Conservation (phyloP, 2,888 invertebrate species). For the Blastobasis lacticolella region DNA sequence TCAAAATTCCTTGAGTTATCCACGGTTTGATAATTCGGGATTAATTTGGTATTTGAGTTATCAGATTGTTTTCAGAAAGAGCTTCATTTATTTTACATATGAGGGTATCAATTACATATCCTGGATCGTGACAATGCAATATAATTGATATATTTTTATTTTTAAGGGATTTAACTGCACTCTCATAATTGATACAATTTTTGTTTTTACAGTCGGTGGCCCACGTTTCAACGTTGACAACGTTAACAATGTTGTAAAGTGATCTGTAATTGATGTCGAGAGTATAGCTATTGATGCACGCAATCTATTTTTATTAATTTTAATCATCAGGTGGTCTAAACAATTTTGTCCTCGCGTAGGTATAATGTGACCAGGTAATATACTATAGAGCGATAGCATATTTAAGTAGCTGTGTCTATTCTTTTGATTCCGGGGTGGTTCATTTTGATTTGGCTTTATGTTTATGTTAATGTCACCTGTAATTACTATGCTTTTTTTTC, state of each 20-base stretch:
- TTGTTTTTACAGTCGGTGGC: not conserved
- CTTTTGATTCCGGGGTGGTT: slow-evolving; percentile 1
- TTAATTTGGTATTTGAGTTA: not conserved
- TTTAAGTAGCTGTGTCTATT: slow-evolving; percentile 6
- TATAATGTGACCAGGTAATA: slow-evolving; percentile 7
- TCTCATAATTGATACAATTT: not conserved
- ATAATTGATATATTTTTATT: slow-evolving; percentile 1
- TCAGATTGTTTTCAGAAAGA: slow-evolving; percentile 2
- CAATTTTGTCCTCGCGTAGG: slow-evolving; percentile 10
- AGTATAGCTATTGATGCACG: slow-evolving; percentile 4
- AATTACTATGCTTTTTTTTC: not conserved
- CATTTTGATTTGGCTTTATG: not conserved
- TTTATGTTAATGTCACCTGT: not conserved
- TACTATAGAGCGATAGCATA: slow-evolving; percentile 3
- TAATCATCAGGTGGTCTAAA: slow-evolving; percentile 7
- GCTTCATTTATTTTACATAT: not conserved
- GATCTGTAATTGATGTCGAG: slow-evolving; percentile 8
- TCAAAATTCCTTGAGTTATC: not conserved
- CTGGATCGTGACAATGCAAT: slow-evolving; percentile 2
- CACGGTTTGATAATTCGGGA: not conserved
- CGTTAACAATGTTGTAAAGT: not conserved
- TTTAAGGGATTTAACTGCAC: not conserved
- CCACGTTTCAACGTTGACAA: not conserved
- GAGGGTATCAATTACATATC: not conserved
- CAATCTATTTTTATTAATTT: not conserved